Percentiles rank a stretch among this genome's conserved stretches.
These are phyloP conservation scores for Halcyon malimbica DNA, from an alignment of 2,113 vertebrate species.

Conservation along the genomic window DNA sequence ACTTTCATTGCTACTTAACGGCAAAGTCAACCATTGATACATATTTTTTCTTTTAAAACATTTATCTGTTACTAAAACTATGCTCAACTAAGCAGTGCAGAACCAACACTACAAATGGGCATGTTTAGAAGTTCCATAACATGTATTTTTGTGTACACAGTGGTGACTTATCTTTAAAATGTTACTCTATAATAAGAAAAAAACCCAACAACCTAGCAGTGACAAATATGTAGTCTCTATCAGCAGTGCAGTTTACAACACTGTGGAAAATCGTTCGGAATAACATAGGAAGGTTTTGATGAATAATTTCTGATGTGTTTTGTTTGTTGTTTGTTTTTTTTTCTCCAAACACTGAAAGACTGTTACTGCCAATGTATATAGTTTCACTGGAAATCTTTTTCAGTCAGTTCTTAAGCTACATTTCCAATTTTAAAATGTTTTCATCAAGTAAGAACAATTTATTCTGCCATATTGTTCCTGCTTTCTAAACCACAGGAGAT, in stretches of 20 bases:
- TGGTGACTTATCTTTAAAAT: not conserved
- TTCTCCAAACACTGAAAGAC: not conserved
- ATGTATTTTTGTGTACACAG: not conserved
- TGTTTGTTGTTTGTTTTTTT: not conserved
- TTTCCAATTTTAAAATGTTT: not conserved
- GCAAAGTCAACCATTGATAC: conserved; percentile 20
- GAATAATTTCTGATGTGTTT: not conserved
- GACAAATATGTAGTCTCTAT: not conserved
- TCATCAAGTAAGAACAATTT: not conserved
- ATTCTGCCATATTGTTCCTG: not conserved
- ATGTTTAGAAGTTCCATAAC: not conserved
- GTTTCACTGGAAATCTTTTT: not conserved
- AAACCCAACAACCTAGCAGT: not conserved
- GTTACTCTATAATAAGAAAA: not conserved
- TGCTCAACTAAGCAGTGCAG: not conserved
- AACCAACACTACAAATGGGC: conserved; percentile 21
- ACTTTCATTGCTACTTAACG: conserved; percentile 15
- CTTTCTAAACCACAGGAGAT: not conserved
- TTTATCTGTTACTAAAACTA: not conserved
- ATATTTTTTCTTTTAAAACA: not conserved
- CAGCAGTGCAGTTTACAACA: not conserved
- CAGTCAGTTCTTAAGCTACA: not conserved
- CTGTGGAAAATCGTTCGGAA: not conserved
- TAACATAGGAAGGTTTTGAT: not conserved
- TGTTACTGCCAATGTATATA: not conserved